These are phyloP conservation scores for Aphidius ervi DNA, from an alignment of 1,140 invertebrate genomes.

Conservation along the genomic window DNA sequence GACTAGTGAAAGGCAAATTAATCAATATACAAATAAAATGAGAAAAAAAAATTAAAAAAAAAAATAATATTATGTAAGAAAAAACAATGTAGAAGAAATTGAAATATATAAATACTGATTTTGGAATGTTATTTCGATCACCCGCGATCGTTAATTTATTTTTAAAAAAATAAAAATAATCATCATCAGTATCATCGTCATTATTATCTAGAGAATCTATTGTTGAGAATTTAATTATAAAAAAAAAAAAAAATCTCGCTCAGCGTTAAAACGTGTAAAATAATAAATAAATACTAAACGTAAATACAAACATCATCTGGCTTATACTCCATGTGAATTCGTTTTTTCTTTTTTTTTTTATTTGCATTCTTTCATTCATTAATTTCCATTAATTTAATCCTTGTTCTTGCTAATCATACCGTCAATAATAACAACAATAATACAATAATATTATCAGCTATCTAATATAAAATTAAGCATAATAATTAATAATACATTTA, in stretches of 20 bases:
- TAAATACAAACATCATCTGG: constrained; percentile 11
- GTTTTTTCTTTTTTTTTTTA: neutral
- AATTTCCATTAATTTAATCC: neutral
- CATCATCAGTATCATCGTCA: no score
- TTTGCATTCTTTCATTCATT: no score
- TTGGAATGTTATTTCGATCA: constrained; percentile 44
- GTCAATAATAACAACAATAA: constrained; percentile 28
- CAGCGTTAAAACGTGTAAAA: constrained; percentile 19
- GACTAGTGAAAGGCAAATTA: constrained; percentile 14
- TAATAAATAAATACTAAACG: constrained; percentile 23
- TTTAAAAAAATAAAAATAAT: neutral
- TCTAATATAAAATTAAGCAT: constrained; percentile 20
- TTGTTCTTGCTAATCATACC: constrained; percentile 14
- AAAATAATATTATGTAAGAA: constrained; percentile 27
- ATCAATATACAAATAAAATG: neutral
- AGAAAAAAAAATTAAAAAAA: constrained; percentile 29
- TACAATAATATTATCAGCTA: constrained; percentile 25
- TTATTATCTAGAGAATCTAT: no score
- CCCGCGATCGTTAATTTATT: constrained; percentile 28
- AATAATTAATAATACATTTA: constrained; percentile 21
- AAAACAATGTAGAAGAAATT: constrained; percentile 32
- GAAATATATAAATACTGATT: constrained; percentile 49
- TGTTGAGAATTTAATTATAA: no score
- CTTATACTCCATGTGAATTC: neutral
- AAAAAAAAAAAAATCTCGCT: constrained; percentile 9